These are phyloP conservation scores for Horisme vitalbata DNA, from an alignment of 2,888 invertebrate genomes.

Conservation along the genomic window DNA sequence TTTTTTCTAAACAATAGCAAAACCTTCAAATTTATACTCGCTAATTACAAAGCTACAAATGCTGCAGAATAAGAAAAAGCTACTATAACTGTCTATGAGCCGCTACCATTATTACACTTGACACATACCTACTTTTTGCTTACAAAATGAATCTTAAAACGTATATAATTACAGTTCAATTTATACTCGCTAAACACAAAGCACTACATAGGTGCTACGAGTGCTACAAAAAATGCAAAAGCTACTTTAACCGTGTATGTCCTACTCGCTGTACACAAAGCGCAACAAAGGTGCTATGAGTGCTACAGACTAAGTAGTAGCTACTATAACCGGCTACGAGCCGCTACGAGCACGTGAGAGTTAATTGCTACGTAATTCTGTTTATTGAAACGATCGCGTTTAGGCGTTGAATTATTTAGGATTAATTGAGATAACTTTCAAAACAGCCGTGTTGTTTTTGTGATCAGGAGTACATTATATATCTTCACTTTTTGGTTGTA, in stretches of 20 bases:
- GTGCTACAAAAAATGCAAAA: slow-evolving; percentile 2
- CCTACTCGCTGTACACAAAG: slow-evolving; percentile 17
- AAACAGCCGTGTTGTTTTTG: background rate
- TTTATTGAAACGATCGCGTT: slow-evolving; percentile 23
- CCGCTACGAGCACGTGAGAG: slow-evolving; percentile 28
- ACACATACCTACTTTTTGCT: too few species aligned
- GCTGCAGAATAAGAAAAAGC: slow-evolving; percentile 3
- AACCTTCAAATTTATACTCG: background rate
- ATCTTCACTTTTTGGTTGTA: too few species aligned
- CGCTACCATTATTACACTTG: too few species aligned
- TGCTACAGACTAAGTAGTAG: slow-evolving; percentile 4
- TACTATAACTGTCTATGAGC: slow-evolving; percentile 30
- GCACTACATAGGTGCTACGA: background rate
- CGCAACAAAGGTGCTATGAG: slow-evolving; percentile 47
- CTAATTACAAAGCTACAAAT: slow-evolving; percentile 37
- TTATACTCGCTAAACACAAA: too few species aligned
- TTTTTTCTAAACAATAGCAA: background rate
- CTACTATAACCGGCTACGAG: slow-evolving; percentile 31
- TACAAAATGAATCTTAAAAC: too few species aligned
- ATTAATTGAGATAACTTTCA: slow-evolving; percentile 13
- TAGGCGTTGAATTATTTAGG: slow-evolving; percentile 6
- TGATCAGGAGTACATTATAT: too few species aligned
- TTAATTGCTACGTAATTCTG: slow-evolving; percentile 32
- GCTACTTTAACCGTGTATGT: background rate
- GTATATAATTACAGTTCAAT: too few species aligned